These are phyloP conservation scores for Mormoops blainvillei DNA, from an alignment of 2,113 vertebrate species.

Conservation along the genomic window DNA sequence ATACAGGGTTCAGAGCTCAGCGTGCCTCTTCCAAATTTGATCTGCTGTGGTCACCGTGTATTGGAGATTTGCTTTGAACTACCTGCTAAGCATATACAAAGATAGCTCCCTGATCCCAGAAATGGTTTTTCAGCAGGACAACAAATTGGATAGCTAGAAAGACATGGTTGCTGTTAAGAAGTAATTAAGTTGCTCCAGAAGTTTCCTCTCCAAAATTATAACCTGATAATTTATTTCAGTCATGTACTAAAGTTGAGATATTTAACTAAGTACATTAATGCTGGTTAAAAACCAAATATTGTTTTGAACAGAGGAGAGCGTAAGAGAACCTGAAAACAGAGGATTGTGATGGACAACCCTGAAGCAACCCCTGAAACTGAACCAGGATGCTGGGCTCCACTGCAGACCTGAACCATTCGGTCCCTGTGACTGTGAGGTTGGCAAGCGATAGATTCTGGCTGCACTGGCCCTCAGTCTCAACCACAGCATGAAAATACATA, in stretches of 20 bases:
- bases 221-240: background rate
- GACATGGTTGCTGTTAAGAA: background rate
- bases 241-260: background rate
- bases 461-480: background rate
- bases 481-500: background rate
- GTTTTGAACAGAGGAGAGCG: background rate
- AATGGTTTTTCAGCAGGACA: background rate
- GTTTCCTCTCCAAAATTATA: background rate
- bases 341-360: background rate
- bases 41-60: background rate
- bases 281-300: background rate
- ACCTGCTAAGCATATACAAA: background rate
- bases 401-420: background rate
- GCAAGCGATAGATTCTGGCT: background rate
- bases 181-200: background rate
- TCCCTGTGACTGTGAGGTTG: background rate
- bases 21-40: background rate
- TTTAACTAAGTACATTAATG: background rate
- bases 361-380: background rate
- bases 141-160: background rate
- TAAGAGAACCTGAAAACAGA: background rate
- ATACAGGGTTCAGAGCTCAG: too few species aligned
- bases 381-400: background rate
- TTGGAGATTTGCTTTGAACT: background rate
- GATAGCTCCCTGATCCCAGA: background rate